Conservation (phyloP, 2,113 vertebrate species). For the Forbesichthys papilliferus region DNA sequence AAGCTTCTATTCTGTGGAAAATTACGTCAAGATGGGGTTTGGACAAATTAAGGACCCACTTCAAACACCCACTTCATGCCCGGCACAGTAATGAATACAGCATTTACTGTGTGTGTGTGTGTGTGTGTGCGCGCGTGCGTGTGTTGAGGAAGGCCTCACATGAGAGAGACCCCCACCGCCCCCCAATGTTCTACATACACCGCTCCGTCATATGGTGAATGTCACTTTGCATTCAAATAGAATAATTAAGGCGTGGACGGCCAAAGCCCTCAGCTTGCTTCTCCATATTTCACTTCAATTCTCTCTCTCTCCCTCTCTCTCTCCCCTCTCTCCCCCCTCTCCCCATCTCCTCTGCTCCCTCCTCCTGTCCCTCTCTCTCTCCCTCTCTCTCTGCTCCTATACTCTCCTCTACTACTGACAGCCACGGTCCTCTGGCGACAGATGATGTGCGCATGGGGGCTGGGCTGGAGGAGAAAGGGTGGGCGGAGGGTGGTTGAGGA, state of each 20-base stretch:
- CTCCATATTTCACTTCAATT: conserved; percentile 42
- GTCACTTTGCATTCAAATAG: conserved; percentile 58
- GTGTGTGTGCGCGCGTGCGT: not conserved
- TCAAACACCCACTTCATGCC: no score
- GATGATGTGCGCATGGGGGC: conserved; percentile 54
- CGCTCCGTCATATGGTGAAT: conserved; percentile 4
- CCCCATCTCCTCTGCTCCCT: no score
- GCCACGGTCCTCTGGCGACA: conserved; percentile 32
- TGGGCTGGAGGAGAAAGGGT: not conserved
- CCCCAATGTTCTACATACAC: not conserved
- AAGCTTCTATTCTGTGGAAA: not conserved
- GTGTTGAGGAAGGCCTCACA: not conserved
- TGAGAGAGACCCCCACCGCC: not conserved
- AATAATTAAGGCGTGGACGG: conserved; percentile 41
- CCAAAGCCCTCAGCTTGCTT: conserved; percentile 15
- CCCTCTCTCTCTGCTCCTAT: conserved; percentile 24
- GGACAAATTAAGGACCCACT: no score
- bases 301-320: conserved; percentile 1
- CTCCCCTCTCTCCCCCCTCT: conserved; percentile 40
- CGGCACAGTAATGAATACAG: not conserved
- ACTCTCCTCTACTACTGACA: conserved; percentile 34
- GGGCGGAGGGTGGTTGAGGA: no score
- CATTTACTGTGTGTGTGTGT: not conserved
- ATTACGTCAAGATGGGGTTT: not conserved
- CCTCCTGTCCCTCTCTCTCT: no score